Evolutionary conservation across 2,888 invertebrate species (phyloP).

Genomic region (Asteroscopus sphinx): DNA sequence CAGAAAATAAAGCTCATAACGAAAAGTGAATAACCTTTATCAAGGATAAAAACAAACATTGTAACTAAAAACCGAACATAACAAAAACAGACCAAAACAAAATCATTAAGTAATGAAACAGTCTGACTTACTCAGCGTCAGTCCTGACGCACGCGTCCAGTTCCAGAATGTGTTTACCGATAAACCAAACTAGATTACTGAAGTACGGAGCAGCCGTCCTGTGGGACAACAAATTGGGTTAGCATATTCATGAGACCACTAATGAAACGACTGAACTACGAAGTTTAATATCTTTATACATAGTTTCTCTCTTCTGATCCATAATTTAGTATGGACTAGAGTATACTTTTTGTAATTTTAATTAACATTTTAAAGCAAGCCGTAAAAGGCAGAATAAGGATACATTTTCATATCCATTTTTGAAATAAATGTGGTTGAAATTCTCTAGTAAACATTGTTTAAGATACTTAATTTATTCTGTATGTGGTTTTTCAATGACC

Average conservation of each 20-base stretch:
- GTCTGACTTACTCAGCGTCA: slow-evolving; percentile 96
- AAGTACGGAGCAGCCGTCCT: slow-evolving; percentile 99
- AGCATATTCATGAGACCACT: slow-evolving; percentile 25
- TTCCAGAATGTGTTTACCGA: slow-evolving; percentile 99
- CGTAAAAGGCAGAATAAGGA: too few species aligned
- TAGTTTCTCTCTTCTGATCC: not conserved
- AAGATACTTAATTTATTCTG: too few species aligned
- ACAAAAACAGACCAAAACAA: slow-evolving; percentile 49
- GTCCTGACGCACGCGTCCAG: slow-evolving; percentile 98
- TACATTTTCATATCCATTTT: too few species aligned
- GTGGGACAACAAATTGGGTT: slow-evolving; percentile 40
- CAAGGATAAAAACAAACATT: not conserved
- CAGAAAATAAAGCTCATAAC: not conserved
- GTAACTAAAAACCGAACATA: slow-evolving; percentile 44
- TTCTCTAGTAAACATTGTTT: too few species aligned
- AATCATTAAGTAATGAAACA: slow-evolving; percentile 31
- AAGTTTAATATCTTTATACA: slow-evolving; percentile 16
- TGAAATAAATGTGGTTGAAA: too few species aligned
- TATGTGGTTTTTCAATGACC: too few species aligned
- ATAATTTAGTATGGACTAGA: not conserved
- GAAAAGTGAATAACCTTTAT: not conserved
- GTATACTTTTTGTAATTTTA: too few species aligned
- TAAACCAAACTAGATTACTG: slow-evolving; percentile 99
- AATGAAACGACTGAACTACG: slow-evolving; percentile 19
- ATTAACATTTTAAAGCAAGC: too few species aligned